Evolutionary conservation across 1,140 invertebrate genomes (phyloP).

Genomic region (Epicauta chinensis): DNA sequence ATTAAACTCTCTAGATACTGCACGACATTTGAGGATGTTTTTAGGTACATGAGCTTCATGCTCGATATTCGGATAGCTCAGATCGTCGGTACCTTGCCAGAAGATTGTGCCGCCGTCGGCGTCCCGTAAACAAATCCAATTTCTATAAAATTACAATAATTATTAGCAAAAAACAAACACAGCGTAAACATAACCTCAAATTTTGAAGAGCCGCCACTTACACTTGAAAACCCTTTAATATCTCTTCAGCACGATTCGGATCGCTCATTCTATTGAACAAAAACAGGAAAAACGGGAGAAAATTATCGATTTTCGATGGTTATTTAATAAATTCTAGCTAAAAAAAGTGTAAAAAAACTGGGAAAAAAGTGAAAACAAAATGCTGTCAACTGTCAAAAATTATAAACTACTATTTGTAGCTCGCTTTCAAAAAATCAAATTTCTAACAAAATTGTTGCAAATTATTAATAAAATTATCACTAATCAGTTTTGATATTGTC

Average conservation of each 20-base stretch:
- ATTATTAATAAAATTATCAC: too few relatives aligned
- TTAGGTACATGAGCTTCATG: conserved; percentile 97
- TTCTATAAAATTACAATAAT: conserved; percentile 53
- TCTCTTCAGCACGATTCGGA: conserved; percentile 43
- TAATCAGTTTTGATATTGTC: too few relatives aligned
- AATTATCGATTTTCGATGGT: too few relatives aligned
- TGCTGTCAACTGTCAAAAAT: too few relatives aligned
- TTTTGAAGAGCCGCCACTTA: conserved; percentile 33
- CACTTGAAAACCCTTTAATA: conserved; percentile 54
- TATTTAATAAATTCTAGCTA: too few relatives aligned
- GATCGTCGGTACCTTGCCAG: conserved; percentile 96
- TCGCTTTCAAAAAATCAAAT: too few relatives aligned
- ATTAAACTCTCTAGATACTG: conserved; percentile 96
- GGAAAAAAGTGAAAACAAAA: too few relatives aligned
- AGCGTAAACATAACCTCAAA: neutral
- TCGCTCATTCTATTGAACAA: conserved; percentile 28
- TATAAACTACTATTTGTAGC: too few relatives aligned
- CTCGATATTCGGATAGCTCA: conserved; percentile 85
- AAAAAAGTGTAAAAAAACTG: too few relatives aligned
- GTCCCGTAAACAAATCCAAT: conserved; percentile 98
- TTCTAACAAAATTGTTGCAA: too few relatives aligned
- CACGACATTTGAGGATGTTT: conserved; percentile 90
- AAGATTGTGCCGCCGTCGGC: conserved; percentile 92
- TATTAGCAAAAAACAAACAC: neutral
- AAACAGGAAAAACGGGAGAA: too few relatives aligned